Percentiles rank a stretch among this genome's conserved stretches.
These are phyloP conservation scores for Caerostris extrusa DNA, from an alignment of 1,140 invertebrate species.

Conservation along the genomic window DNA sequence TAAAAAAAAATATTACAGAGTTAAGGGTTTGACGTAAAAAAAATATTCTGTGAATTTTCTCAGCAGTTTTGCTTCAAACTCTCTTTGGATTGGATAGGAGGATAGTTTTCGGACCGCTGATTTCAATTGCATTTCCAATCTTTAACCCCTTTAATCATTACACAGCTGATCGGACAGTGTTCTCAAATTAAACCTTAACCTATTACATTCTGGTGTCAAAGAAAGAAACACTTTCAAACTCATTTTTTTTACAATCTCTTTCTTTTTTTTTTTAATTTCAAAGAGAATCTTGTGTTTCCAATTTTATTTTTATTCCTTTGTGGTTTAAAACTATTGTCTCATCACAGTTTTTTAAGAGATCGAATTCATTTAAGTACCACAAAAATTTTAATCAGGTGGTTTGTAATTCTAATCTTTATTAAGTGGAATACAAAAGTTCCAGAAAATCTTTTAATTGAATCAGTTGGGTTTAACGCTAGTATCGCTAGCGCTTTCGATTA, in stretches of 20 bases:
- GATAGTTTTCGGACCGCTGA: conserved; percentile 32
- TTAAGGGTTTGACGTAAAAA: too few species aligned
- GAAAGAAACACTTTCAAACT: background rate
- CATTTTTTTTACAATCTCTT: background rate
- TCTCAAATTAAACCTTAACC: conserved; percentile 34
- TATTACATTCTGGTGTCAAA: background rate
- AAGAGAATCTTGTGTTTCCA: background rate
- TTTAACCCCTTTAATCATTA: conserved; percentile 68
- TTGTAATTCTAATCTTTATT: background rate
- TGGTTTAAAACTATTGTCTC: conserved; percentile 19
- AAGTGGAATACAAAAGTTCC: background rate
- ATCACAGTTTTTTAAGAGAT: conserved; percentile 2
- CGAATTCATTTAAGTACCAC: background rate
- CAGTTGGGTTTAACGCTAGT: too few species aligned
- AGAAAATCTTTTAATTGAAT: too few species aligned
- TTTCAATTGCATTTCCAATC: conserved; percentile 47
- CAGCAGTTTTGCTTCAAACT: background rate
- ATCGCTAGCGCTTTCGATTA: too few species aligned
- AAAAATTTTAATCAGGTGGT: background rate
- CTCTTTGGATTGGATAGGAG: background rate
- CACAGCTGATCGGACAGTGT: conserved; percentile 37
- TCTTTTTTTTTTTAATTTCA: background rate
- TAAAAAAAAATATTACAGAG: too few species aligned
- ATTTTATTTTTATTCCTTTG: background rate
- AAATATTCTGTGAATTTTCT: too few species aligned